Base-by-base conservation (phyloP, 2,888 invertebrate species). In the Fissipunctia ypsillon region DNA sequence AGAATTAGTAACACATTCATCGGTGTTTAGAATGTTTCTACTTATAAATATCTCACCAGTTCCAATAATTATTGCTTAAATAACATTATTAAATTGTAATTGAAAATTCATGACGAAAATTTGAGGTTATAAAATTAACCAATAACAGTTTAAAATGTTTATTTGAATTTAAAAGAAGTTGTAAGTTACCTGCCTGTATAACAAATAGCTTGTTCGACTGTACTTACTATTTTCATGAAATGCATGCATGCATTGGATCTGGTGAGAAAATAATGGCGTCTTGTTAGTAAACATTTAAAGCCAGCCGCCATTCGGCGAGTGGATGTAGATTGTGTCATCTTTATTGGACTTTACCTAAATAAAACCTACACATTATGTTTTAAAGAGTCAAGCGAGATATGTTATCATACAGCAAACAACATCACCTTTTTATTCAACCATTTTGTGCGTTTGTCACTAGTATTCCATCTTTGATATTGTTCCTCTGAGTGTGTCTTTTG, bases 371-470 rank as follows among this genome's bases (percentile, higher is more conserved):
- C 19, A 19, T 28, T 14, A 59, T 60, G 16, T 14, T 12, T 16
- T 12, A 31, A 14, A 60, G 2, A 45, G 25, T 35, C 22, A 60
- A 52, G 28, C 52, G 10, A 76, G 76, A 76, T 76, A 76, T 12
- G 54, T 76, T 10, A 76, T 76, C 75, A 31, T 16, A 64, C 28
- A n/a, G 10, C 38, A 41, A 76, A 76, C 59, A 31, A 14, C n/a
- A n/a, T 48, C 31, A 48, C 7, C 28, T 6, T 19, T 10, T 16
- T 35, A 14, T 10, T 52, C 10, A 28, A 54, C 14, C 1, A 16
- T 76, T 45, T 25, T 31, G 9, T 52, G 9, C n/a, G 59, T 41
- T 35, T 28, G 19, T n/a, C 22, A 25, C n/a, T 31, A 68, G 76
- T 76, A 10, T 75, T n/a, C n/a, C n/a, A 48, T 61, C 31, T 48